phyloP scores from a whole-genome alignment of 1,140 invertebrate species.

The Teleopsis dalmanni region DNA sequence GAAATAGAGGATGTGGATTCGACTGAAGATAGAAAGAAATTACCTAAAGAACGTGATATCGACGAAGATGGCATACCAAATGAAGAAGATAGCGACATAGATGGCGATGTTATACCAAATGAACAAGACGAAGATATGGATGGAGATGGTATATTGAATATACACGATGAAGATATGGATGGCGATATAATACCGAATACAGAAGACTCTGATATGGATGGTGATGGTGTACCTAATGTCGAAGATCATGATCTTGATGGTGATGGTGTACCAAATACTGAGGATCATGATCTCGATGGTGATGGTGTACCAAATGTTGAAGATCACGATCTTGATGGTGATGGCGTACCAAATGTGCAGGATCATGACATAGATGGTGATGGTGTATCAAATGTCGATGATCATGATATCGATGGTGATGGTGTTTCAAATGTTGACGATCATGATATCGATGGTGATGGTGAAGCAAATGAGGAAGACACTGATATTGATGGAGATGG shows the following conservation, averaged over 20 bases:
- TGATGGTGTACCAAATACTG: slow-evolving; percentile 10
- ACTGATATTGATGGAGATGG: slow-evolving; percentile 45
- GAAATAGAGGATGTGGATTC: slow-evolving; percentile 41
- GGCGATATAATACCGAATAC: slow-evolving; percentile 19
- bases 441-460: slow-evolving; percentile 38
- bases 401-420: slow-evolving; percentile 43
- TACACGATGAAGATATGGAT: slow-evolving; percentile 26
- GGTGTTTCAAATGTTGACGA: slow-evolving; percentile 39
- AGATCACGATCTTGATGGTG: slow-evolving; percentile 21
- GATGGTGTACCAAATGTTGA: slow-evolving; percentile 25
- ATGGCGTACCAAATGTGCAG: slow-evolving; percentile 30
- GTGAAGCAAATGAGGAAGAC: slow-evolving; percentile 37
- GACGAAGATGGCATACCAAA: slow-evolving; percentile 40
- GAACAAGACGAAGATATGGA: slow-evolving; percentile 39
- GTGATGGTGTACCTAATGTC: slow-evolving; percentile 11
- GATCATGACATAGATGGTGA: slow-evolving; percentile 37
- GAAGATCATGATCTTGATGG: slow-evolving; percentile 15
- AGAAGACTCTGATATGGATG: slow-evolving; percentile 17
- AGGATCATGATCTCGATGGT: slow-evolving; percentile 23
- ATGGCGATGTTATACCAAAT: slow-evolving; percentile 43
- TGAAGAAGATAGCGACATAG: slow-evolving; percentile 37
- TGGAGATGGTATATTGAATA: slow-evolving; percentile 27
- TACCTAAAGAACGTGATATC: slow-evolving; percentile 33
- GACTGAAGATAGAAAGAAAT: slow-evolving; percentile 17
- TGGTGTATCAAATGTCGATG: slow-evolving; percentile 41